Evolutionary conservation across 2,113 vertebrate genomes (phyloP), one percentile per base, ranked within the genome.

Genomic region (Oryzias curvinotus): DNA sequence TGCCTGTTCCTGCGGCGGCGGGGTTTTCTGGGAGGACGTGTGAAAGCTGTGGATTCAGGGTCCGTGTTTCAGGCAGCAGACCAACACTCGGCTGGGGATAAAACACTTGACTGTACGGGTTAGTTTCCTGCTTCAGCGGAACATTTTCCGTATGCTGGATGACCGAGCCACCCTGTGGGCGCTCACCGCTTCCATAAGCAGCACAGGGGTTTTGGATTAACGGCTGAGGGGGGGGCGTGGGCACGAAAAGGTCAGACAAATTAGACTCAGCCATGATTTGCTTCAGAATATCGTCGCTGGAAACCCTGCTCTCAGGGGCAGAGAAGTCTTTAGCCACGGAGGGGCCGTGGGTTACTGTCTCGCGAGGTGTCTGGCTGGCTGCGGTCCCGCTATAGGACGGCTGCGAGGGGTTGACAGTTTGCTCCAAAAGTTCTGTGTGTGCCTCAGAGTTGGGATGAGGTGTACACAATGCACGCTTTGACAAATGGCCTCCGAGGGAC

Each of bases 401-500:
- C 65, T 90, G 90, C 21, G 92, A 88, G 23, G 91, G 45, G 45
- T 77, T 86, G 50, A 90, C 80, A 0, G 90, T 88, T 85, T 90
- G 94, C 63, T 95, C 93, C 26, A 96, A 95, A 78, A 96, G 93
- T 68, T 95, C 93, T 57, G 92, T 54, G 72, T 92, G 91, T 68
- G 95, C 88, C 72, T 95, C 94, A 2, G 93, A 88, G 71, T 93
- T 94, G 54, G 94, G 92, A 18, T 95, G 93, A n/a, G 94, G 92
- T 81, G 96, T 98, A 83, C 97, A 99, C 2, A 89, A 87, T 51
- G 93, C 82, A 23, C 96, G 90, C 80, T 97, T 98, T 17, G 97
- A 99, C 62, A 99, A 92, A 83, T 98, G 97, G 57, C 97, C 97
- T 58, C 97, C 96, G 4, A 99, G 93, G 41, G 96, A 99, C 81